A percentile compares a stretch with the other conserved stretches of the same genome.
These are phyloP conservation scores for Ifrita kowaldi DNA, from an alignment of 2,113 vertebrate species.

Conservation along the genomic window DNA sequence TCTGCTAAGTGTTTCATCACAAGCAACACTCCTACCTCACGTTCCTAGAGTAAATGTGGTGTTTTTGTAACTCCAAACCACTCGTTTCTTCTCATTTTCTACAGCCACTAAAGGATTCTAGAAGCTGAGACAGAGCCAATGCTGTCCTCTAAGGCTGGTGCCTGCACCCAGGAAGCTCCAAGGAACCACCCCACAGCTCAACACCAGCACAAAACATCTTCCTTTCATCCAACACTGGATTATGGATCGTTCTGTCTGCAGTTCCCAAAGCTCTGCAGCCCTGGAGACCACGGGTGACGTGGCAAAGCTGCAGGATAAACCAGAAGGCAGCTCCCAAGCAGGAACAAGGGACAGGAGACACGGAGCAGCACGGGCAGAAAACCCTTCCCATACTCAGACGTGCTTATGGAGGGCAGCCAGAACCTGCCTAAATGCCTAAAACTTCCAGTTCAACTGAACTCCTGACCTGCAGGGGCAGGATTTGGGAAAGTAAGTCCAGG, in stretches of 20 bases:
- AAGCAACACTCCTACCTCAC: neutral
- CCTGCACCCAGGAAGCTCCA: neutral
- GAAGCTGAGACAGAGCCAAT: neutral
- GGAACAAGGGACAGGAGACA: neutral
- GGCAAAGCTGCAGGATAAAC: neutral
- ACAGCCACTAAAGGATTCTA: neutral
- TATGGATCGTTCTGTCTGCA: neutral
- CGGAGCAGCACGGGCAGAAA: neutral
- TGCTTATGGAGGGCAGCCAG: neutral
- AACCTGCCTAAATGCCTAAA: neutral
- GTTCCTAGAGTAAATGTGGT: neutral
- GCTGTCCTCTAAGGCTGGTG: neutral
- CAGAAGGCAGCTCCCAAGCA: neutral
- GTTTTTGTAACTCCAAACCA: neutral
- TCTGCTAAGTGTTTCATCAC: neutral
- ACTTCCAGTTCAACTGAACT: neutral
- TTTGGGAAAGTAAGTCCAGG: neutral
- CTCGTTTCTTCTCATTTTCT: neutral
- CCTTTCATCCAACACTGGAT: rapidly evolving
- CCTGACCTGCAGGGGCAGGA: neutral
- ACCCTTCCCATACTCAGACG: neutral
- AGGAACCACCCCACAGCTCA: neutral
- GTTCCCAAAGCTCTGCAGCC: neutral
- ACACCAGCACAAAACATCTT: neutral
- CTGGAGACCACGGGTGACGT: rapidly evolving